Percentiles rank a stretch among this genome's conserved stretches.
Evolutionary conservation across 2,888 invertebrate species (phyloP).

Genomic region (Ctena decussata): DNA sequence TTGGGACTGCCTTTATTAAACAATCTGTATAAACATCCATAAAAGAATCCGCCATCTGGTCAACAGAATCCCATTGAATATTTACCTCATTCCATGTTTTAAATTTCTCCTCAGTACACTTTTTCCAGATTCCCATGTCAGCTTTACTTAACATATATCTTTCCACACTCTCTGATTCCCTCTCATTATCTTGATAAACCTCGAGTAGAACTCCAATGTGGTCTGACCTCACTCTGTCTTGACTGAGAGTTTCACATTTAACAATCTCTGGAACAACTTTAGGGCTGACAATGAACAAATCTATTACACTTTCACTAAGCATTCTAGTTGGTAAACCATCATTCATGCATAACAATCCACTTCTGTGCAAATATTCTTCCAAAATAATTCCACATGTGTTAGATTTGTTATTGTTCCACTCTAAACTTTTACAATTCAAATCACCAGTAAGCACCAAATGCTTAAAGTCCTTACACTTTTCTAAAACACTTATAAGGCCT

Average conservation of each 20-base stretch:
- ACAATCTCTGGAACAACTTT: neutral
- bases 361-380: neutral
- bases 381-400: neutral
- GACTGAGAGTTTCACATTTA: neutral
- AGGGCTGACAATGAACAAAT: conserved; percentile 7
- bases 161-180: neutral
- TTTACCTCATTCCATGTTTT: neutral
- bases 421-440: neutral
- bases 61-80: neutral
- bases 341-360: neutral
- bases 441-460: neutral
- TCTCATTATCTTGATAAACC: neutral
- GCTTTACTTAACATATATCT: conserved; percentile 9
- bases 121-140: neutral
- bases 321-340: neutral
- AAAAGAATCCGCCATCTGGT: conserved; percentile 7
- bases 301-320: conserved; percentile 6
- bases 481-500: neutral
- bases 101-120: neutral
- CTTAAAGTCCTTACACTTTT: neutral
- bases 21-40: conserved; percentile 13
- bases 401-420: neutral
- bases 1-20: neutral
- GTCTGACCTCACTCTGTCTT: neutral
- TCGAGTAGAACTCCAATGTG: neutral